Evolutionary conservation across 2,888 invertebrate genomes (phyloP).

Genomic region (Machimus atricapillus): DNA sequence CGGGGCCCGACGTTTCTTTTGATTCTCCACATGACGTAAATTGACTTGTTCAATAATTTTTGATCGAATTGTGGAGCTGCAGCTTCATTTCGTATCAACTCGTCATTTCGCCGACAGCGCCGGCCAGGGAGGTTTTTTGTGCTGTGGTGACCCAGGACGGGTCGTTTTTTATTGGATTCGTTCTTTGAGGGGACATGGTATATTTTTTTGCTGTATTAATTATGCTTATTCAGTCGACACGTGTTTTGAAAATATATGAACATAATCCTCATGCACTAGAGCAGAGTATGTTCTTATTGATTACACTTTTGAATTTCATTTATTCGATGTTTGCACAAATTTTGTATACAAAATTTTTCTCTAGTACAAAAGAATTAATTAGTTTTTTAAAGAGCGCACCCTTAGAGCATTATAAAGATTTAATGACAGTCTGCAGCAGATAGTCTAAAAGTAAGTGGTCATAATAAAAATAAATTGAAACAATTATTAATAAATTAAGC

Average conservation of each 20-base stretch:
- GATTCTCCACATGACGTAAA: constrained; percentile 19
- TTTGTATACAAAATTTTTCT: background rate
- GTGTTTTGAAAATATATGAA: background rate
- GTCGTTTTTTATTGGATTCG: background rate
- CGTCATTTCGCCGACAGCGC: background rate
- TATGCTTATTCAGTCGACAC: background rate
- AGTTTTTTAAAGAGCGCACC: no score
- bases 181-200: background rate
- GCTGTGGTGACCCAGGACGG: background rate
- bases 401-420: no score
- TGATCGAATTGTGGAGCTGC: constrained; percentile 19
- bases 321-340: background rate
- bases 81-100: constrained; percentile 2
- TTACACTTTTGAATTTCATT: no score
- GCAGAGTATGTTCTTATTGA: background rate
- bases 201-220: background rate
- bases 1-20: background rate
- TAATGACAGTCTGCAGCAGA: no score
- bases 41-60: constrained; percentile 29
- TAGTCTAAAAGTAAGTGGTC: no score
- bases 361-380: no score
- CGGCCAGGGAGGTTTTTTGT: background rate
- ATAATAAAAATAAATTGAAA: no score
- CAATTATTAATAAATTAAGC: no score
- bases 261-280: background rate